phyloP scores from a whole-genome alignment of 2,797 vertebrate genomes.

The Pseudochirops cupreus region DNA sequence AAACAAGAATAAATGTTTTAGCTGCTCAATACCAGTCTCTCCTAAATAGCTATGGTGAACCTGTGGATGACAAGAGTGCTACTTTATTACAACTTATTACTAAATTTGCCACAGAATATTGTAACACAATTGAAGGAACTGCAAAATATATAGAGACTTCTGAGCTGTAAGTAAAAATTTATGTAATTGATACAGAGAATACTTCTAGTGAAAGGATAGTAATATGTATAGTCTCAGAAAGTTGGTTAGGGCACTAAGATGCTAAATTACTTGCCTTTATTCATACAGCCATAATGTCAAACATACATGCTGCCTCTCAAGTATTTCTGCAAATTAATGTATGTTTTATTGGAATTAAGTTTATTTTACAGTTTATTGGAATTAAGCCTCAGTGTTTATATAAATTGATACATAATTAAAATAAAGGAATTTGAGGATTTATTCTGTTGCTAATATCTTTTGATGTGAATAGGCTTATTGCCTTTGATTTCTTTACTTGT shows the following conservation, averaged over 20 bases:
- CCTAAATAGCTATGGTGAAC: slow-evolving; percentile 97
- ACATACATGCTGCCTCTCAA: not conserved
- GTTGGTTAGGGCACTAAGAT: not conserved
- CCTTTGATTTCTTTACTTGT: not conserved
- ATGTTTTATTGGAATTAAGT: not conserved
- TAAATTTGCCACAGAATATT: slow-evolving; percentile 99
- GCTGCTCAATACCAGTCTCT: slow-evolving; percentile 98
- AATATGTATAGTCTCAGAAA: not conserved
- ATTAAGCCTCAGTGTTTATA: not conserved
- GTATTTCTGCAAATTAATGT: not conserved
- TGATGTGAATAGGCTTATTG: not conserved
- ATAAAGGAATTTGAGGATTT: not conserved
- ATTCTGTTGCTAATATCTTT: not conserved
- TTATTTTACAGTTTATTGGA: not conserved
- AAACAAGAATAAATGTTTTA: slow-evolving; percentile 98
- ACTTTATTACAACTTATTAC: slow-evolving; percentile 99
- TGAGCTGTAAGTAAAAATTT: slow-evolving; percentile 92
- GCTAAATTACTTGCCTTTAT: not conserved
- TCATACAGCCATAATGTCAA: not conserved
- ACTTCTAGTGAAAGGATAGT: not conserved
- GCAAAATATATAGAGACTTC: slow-evolving; percentile 99
- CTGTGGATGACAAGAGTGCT: slow-evolving; percentile 97
- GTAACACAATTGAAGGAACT: slow-evolving; percentile 99
- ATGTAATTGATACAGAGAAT: slow-evolving; percentile 31
- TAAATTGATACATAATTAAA: not conserved